A percentile compares a stretch with the other conserved stretches of the same genome.
phyloP scores from a whole-genome alignment of 2,888 invertebrate genomes.

The Tenthredo notha region DNA sequence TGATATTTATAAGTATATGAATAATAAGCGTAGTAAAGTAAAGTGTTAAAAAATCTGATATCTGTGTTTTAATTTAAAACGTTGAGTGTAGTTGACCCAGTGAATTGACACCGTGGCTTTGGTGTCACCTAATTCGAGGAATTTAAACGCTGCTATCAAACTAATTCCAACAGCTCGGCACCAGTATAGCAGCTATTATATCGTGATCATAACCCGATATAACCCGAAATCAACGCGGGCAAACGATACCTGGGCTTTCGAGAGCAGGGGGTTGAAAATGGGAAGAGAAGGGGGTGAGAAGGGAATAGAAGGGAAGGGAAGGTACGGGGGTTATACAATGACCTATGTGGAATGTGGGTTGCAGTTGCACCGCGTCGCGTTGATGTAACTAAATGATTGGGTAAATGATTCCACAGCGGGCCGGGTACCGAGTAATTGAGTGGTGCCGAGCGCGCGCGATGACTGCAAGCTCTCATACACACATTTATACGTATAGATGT shows the following conservation, averaged over 20 bases:
- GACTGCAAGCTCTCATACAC: constrained; percentile 58
- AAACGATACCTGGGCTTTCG: constrained; percentile 31
- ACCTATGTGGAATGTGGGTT: constrained; percentile 62
- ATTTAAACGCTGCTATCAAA: constrained; percentile 62
- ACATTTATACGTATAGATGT: no score
- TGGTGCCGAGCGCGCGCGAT: constrained; percentile 70
- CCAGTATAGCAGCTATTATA: constrained; percentile 73
- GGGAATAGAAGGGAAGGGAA: background rate
- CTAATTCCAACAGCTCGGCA: constrained; percentile 71
- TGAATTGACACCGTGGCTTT: constrained; percentile 6
- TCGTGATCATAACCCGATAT: constrained; percentile 77
- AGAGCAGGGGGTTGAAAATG: background rate
- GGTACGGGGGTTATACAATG: constrained; percentile 26
- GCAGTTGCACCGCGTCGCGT: constrained; percentile 72
- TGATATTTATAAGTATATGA: background rate
- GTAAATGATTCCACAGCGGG: constrained; percentile 78
- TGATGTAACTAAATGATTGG: constrained; percentile 79
- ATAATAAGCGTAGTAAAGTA: background rate
- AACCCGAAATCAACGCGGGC: constrained; percentile 76
- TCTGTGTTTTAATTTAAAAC: background rate
- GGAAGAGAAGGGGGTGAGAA: background rate
- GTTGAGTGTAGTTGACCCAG: constrained; percentile 5
- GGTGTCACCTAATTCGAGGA: constrained; percentile 41
- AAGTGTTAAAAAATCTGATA: background rate
- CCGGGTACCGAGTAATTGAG: constrained; percentile 76